Evolutionary conservation across 2,113 vertebrate species (phyloP).

Genomic region (Eretmochelys imbricata): DNA sequence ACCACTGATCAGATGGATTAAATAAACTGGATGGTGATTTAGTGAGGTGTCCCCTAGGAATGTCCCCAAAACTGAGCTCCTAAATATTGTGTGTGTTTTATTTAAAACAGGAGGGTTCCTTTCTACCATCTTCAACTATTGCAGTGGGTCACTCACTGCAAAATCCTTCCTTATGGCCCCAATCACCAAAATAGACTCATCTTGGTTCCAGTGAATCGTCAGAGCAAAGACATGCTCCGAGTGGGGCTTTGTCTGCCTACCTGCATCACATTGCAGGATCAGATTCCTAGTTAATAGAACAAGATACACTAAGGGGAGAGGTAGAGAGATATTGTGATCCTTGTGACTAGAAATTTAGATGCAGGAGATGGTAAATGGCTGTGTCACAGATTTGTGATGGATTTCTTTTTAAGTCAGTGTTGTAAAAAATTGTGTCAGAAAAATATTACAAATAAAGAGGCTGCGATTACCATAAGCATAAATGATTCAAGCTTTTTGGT

Average conservation of each 20-base stretch:
- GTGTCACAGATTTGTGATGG: neutral
- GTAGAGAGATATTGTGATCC: neutral
- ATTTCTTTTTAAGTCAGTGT: neutral
- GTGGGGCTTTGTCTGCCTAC: neutral
- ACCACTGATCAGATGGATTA: neutral
- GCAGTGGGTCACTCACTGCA: neutral
- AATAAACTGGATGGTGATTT: neutral
- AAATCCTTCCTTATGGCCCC: neutral
- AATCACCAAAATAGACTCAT: neutral
- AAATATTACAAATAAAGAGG: neutral
- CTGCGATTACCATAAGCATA: neutral
- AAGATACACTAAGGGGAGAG: neutral
- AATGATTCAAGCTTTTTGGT: neutral
- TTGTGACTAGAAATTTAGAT: neutral
- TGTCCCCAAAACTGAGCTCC: neutral
- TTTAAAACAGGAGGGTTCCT: neutral
- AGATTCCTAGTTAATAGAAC: rapidly evolving
- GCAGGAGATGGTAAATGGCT: neutral
- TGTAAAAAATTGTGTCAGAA: neutral
- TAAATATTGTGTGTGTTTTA: neutral
- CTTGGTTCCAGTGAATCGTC: neutral
- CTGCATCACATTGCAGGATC: neutral
- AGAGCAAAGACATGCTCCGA: neutral
- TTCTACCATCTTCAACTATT: neutral
- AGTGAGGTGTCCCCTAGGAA: neutral